Evolutionary conservation across 2,888 invertebrate genomes (phyloP).

Genomic region (Ethmia dodecea): DNA sequence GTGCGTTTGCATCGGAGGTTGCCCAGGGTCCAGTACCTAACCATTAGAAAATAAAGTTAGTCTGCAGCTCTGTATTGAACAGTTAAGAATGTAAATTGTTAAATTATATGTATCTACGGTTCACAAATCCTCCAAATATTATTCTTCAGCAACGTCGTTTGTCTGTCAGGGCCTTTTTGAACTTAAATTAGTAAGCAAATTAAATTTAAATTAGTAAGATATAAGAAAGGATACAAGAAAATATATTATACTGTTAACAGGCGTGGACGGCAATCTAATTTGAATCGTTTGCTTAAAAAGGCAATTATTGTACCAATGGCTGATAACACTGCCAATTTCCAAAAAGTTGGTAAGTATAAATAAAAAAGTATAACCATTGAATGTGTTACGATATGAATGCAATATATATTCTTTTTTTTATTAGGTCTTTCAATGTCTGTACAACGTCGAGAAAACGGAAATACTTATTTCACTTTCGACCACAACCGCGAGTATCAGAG

Average conservation of each 20-base stretch:
- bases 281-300: constrained; percentile 18
- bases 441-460: constrained; percentile 16
- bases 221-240: too few species aligned
- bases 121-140: too few species aligned
- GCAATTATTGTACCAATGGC: constrained; percentile 23
- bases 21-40: too few species aligned
- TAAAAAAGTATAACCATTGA: neutral
- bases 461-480: constrained; percentile 33
- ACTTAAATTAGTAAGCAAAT: too few species aligned
- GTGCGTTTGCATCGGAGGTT: too few species aligned
- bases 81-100: too few species aligned
- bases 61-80: too few species aligned
- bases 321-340: constrained; percentile 17
- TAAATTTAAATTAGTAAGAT: too few species aligned
- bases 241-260: constrained; percentile 15
- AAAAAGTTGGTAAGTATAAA: constrained; percentile 23
- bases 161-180: too few species aligned
- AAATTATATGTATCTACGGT: too few species aligned
- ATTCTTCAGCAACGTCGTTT: too few species aligned
- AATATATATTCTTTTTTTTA: constrained; percentile 4
- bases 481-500: constrained; percentile 34
- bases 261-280: constrained; percentile 23
- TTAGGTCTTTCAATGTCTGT: constrained; percentile 41
- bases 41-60: too few species aligned
- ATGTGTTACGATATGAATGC: neutral